Percentiles rank a stretch among this genome's conserved stretches.
Evolutionary conservation across 2,113 vertebrate species (phyloP).

Genomic region (Peromyscus leucopus): DNA sequence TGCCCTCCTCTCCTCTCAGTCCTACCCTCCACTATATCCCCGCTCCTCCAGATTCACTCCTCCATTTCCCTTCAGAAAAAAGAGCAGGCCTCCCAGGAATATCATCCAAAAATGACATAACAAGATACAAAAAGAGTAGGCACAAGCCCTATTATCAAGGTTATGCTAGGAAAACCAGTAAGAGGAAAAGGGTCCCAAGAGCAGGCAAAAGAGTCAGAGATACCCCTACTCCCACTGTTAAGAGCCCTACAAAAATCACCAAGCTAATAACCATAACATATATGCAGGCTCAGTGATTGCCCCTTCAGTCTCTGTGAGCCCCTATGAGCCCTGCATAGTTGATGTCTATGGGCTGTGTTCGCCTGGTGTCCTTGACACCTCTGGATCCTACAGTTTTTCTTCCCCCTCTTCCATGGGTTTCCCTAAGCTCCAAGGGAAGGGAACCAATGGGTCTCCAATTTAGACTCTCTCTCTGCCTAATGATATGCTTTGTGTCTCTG

Average conservation of each 20-base stretch:
- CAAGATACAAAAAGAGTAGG: background rate
- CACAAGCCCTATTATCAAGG: background rate
- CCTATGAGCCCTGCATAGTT: background rate
- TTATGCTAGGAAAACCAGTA: background rate
- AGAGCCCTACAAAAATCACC: background rate
- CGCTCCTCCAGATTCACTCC: background rate
- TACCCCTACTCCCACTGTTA: background rate
- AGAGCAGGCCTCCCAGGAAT: background rate
- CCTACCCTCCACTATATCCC: background rate
- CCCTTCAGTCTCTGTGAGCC: background rate
- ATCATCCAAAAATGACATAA: background rate
- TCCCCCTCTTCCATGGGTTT: background rate
- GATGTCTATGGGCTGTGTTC: background rate
- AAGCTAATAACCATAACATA: background rate
- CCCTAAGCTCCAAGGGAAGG: background rate
- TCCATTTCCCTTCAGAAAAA: background rate
- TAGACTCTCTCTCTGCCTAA: background rate
- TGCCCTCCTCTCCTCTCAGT: background rate
- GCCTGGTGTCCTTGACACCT: background rate
- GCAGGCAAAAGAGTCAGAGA: background rate
- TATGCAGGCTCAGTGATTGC: background rate
- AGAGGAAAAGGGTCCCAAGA: background rate
- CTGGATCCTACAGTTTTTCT: background rate
- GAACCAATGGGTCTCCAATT: background rate
- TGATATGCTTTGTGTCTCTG: background rate